Conservation (phyloP, 2,888 invertebrate species). For the Atherix ibis region DNA sequence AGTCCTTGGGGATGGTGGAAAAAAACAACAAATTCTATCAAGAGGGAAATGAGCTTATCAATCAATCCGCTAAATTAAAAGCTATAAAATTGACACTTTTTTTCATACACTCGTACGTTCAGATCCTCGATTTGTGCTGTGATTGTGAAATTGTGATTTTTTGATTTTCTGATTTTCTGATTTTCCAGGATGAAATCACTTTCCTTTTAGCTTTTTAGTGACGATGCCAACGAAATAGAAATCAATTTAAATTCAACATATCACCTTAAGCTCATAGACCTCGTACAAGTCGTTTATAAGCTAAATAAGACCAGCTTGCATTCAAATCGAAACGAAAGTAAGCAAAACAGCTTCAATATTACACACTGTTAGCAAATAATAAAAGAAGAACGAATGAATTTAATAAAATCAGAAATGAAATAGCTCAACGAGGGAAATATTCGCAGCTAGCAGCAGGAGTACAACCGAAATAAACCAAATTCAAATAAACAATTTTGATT, state of each 20-base stretch:
- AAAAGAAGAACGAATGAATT: no score
- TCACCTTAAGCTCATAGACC: no score
- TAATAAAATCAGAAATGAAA: no score
- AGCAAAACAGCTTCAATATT: no score
- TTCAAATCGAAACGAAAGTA: constrained; percentile 8
- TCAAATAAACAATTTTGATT: no score
- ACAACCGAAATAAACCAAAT: no score
- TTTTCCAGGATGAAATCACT: background rate
- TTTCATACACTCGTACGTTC: background rate
- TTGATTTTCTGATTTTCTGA: background rate
- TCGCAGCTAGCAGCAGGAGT: no score
- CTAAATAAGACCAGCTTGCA: constrained; percentile 4
- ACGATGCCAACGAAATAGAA: no score
- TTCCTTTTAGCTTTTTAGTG: background rate
- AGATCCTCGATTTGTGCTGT: background rate
- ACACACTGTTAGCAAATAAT: no score
- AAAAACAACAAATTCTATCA: background rate
- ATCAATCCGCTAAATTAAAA: background rate
- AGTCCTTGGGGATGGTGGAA: no score
- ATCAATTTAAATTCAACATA: constrained; percentile 13
- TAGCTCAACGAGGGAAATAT: no score
- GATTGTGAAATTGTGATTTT: background rate
- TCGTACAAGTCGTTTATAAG: constrained; percentile 2
- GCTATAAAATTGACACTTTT: background rate
- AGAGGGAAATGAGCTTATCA: background rate